These are phyloP conservation scores for Clarias platycephalus DNA, from an alignment of 2,797 vertebrate genomes.

Conservation along the genomic window DNA sequence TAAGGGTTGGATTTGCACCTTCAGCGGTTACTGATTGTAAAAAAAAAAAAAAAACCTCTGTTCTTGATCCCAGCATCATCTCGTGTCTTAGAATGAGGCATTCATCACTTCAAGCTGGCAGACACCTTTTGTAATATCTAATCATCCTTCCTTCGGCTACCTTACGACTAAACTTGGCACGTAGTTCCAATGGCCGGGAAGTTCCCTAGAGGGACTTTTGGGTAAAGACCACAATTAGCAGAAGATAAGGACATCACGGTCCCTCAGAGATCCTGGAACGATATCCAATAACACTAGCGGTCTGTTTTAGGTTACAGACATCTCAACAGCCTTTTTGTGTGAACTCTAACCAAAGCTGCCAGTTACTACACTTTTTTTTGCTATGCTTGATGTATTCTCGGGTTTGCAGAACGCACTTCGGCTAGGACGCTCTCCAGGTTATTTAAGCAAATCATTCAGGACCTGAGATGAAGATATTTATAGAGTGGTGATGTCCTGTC, in stretches of 20 bases:
- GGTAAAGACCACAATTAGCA: slow-evolving; percentile 71
- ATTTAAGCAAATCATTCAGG: slow-evolving; percentile 39
- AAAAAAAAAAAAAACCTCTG: background rate
- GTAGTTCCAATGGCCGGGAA: slow-evolving; percentile 50
- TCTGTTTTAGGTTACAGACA: slow-evolving; percentile 63
- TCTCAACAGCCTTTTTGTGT: slow-evolving; percentile 57
- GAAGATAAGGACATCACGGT: slow-evolving; percentile 73
- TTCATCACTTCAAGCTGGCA: slow-evolving; percentile 41
- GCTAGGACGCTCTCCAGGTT: slow-evolving; percentile 33
- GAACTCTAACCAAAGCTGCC: slow-evolving; percentile 50
- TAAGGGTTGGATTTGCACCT: background rate
- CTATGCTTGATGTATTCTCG: slow-evolving; percentile 55
- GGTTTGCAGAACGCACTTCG: slow-evolving; percentile 53
- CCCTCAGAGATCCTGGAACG: slow-evolving; percentile 63
- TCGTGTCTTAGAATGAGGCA: slow-evolving; percentile 50
- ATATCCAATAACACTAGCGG: slow-evolving; percentile 65
- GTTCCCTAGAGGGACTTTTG: slow-evolving; percentile 64
- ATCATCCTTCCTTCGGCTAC: slow-evolving; percentile 57
- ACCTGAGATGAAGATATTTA: slow-evolving; percentile 30
- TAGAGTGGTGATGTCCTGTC: slow-evolving; percentile 27
- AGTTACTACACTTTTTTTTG: slow-evolving; percentile 51
- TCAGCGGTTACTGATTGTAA: background rate
- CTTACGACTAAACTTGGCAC: slow-evolving; percentile 62
- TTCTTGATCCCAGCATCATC: background rate
- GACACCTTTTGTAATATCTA: slow-evolving; percentile 61